Evolutionary conservation across 2,113 vertebrate species (phyloP), one percentile per base, ranked within the genome.

Genomic region (Cavia aperea): DNA sequence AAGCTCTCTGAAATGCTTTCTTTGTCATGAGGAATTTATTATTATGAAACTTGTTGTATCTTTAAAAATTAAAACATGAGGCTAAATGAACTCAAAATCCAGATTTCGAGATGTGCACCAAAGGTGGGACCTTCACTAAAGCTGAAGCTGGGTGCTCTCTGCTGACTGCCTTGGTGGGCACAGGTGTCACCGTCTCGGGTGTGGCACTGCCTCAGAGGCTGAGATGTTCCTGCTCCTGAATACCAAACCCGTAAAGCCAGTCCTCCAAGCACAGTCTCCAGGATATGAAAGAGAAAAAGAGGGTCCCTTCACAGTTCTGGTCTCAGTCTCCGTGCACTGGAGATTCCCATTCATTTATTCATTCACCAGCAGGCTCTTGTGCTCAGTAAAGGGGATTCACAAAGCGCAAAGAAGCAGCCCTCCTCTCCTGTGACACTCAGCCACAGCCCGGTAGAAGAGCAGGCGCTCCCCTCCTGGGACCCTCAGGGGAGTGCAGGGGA

Each of bases 21-120:
- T 70, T 88, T 36, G 24, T 84, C 39, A 63, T 62, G 4, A 77
- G 78, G 86, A 89, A 24, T 19, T 2, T 51, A 73, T 49, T 84
- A 82, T n/a, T 49, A 78, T 75, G 56, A 75, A 92, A 91, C 7
- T 19, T 78, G 7, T 29, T 49, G 14, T 93, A 46, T 14, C 19
- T 95, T 93, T 86, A 79, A 83, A 91, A 93, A 66, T 29, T 51
- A 70, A 93, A 78, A 70, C 60, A 46, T 75, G 33, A 49, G 36
- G 10, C 90, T 13, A 84, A 85, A 92, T 91, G 81, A 43, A 56
- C 31, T 75, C 4, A 83, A 46, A 70, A 85, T 60, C 9, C 16
- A 75, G 73, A 65, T 54, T 94, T 75, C 23, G 31, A 81, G 72
- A n/a, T 23, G 62, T 60, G 51, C 5, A 36, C 43, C 26, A 83